Evolutionary conservation across 2,797 vertebrate genomes (phyloP), one percentile per base, ranked within the genome.

Genomic region (Pantherophis alleghaniensis): DNA sequence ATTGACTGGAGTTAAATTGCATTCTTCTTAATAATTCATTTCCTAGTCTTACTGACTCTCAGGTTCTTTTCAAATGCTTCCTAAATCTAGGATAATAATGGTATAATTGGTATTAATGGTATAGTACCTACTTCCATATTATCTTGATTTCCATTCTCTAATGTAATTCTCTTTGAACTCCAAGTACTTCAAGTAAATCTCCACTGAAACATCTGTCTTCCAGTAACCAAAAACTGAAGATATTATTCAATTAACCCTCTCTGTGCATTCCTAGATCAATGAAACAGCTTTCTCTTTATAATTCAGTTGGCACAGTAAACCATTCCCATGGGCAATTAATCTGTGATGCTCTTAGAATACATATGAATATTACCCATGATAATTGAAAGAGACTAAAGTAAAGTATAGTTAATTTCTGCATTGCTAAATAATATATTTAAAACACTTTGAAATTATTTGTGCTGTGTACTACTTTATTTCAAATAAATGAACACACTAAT

Each of bases 211-310:
- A 42, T 12, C 47, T 24, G 5, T 69, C 92, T 37, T 90, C 24
- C 89, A 74, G 86, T 92, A 92, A 53, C n/a, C 22, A 93, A 69
- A 74, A 74, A 69, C 86, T 93, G 20, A 89, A 37, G n/a, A 86
- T 92, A 86, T 63, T 89, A 94, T 96, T 94, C 92, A 92, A 92
- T 94, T 93, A 95, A 95, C 42, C 28, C 5, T 93, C 61, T 91
- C 69, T 18, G 12, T 89, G 4, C 91, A 57, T 91, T 20, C 53
- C 32, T 92, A 91, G 89, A 91, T 92, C 60, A 86, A 56, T 94
- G 14, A 14, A 86, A 1, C n/a, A 55, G 42, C 56, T 9, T 93
- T 37, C 61, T 90, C 74, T 59, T 42, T 0, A 6, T 24, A 92
- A 89, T n/a, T 89, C 2, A 74, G 55, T 90, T 92, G 90, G 61